Conservation (phyloP, 1,140 invertebrate genomes). For the Thaumatotibia leucotreta region DNA sequence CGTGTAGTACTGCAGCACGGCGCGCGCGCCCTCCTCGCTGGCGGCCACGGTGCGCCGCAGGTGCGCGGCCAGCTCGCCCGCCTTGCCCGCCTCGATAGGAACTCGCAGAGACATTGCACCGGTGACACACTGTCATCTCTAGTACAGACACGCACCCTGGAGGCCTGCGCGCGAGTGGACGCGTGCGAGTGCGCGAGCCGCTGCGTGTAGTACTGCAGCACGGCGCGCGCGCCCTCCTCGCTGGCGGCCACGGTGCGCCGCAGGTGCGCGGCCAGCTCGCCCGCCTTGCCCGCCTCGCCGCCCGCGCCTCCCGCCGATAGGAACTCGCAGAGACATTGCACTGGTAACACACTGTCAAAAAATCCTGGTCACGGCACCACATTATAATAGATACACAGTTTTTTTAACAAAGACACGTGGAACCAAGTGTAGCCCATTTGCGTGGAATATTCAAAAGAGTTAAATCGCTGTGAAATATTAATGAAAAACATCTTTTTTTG, state of each 20-base stretch:
- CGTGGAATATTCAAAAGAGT: too few species aligned
- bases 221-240: slow-evolving; percentile 82
- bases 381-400: too few species aligned
- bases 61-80: slow-evolving; percentile 85
- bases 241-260: slow-evolving; percentile 80
- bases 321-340: slow-evolving; percentile 98
- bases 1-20: slow-evolving; percentile 95
- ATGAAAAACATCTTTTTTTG: too few species aligned
- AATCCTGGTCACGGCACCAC: background rate
- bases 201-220: slow-evolving; percentile 94
- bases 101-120: slow-evolving; percentile 90
- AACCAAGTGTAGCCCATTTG: too few species aligned
- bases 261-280: slow-evolving; percentile 86
- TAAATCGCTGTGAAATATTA: too few species aligned
- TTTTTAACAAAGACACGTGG: too few species aligned
- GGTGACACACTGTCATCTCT: slow-evolving; percentile 77
- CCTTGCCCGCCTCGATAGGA: too few species aligned
- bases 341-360: slow-evolving; percentile 86
- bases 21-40: slow-evolving; percentile 79
- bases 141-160: slow-evolving; percentile 30
- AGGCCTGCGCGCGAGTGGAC: slow-evolving; percentile 85
- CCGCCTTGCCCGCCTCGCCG: slow-evolving; percentile 85
- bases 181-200: slow-evolving; percentile 90
- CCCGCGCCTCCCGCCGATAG: slow-evolving; percentile 85
- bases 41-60: slow-evolving; percentile 82